Percentiles rank a stretch among this genome's conserved stretches.
phyloP scores from a whole-genome alignment of 2,888 invertebrate species.

The Nephrotoma flavescens region DNA sequence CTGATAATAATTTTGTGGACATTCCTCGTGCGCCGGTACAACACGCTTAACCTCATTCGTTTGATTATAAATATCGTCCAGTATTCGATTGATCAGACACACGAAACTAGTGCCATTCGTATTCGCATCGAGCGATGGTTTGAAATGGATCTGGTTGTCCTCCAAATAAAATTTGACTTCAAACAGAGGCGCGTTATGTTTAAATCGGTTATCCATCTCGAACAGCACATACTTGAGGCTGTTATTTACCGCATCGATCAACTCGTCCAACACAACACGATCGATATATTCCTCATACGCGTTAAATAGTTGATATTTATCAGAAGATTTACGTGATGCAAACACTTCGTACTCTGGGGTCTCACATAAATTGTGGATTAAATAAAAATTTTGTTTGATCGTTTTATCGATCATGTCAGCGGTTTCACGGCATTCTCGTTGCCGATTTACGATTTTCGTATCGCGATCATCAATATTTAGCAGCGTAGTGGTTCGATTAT shows the following conservation, averaged over 20 bases:
- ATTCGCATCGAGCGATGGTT: constrained; percentile 33
- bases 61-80: background rate
- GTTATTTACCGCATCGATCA: background rate
- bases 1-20: background rate
- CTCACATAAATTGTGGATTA: constrained; percentile 43
- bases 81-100: background rate
- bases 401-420: constrained; percentile 41
- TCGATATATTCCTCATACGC: background rate
- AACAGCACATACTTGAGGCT: constrained; percentile 22
- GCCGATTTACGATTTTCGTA: constrained; percentile 18
- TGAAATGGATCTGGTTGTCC: constrained; percentile 55
- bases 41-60: background rate
- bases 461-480: constrained; percentile 34
- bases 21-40: background rate
- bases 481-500: constrained; percentile 39
- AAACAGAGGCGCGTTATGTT: constrained; percentile 45
- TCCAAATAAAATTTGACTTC: constrained; percentile 60
- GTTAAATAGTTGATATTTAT: background rate
- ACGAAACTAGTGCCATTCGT: background rate
- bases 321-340: background rate
- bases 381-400: constrained; percentile 47
- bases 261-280: background rate
- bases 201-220: constrained; percentile 26
- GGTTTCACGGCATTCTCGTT: constrained; percentile 33
- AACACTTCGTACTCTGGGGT: background rate